Base-by-base conservation (phyloP, 2,797 vertebrate species). In the Micropoecilia bifurca region DNA sequence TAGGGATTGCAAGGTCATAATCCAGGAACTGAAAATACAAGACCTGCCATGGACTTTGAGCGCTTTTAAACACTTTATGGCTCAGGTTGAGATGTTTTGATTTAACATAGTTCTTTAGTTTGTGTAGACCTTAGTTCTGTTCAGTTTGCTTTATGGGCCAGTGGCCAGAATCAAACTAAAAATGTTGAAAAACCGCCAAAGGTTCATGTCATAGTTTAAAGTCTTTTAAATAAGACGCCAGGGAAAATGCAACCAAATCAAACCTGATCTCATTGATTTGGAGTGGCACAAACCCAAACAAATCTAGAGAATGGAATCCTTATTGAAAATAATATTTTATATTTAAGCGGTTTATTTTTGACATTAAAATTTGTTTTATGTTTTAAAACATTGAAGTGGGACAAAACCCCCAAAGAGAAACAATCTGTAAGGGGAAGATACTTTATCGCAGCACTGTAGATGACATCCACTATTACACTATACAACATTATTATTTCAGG, bases 1-100 rank as follows among this genome's bases (percentile, higher is more conserved):
- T 5, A 9, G 45, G 83, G 12, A 90, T 57, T 91, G 81, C 89
- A 91, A 77, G 53, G 50, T 1, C 57, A 33, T 5, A 13, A 59
- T 59, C 14, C 16, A 80, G n/a, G 2, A 57, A 71, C 63, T 41
- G 28, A 85, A 53, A 81, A 79, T 43, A 2, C n/a, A 53, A 68
- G 2, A 77, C 50, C 46, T 33, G 36, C 25, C 3, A 41, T 25
- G 20, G 39, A 25, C 63, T 43, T 18, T 1, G 6, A 74, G 66
- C 47, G 48, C 18, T 75, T 28, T 39, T 80, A 45, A n/a, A 43
- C 45, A 45, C 41, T 71, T 71, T 71, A 71, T 71, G 13, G 10
- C 43, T 71, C 12, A 28, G 41, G 41, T 45, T n/a, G 22, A 69
- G 2, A 69, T 0, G 12, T 69, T n/a, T n/a, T 43, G 39, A 13